Percentiles rank a stretch among this genome's conserved stretches.
Evolutionary conservation across 2,888 invertebrate species (phyloP).

Genomic region (Gisinianus flammeolus): DNA sequence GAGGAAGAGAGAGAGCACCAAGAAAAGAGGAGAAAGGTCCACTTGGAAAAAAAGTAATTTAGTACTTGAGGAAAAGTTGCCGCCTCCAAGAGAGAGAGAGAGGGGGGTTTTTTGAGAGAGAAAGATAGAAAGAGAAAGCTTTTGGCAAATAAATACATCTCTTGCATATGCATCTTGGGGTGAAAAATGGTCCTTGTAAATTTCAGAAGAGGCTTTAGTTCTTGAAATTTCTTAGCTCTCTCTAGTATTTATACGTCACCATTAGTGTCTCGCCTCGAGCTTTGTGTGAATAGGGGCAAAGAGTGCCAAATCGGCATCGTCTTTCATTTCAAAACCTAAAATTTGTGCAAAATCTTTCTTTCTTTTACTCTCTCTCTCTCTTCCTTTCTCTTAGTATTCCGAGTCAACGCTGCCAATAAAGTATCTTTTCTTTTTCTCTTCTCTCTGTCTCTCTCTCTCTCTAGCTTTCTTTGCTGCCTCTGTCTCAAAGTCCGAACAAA

Average conservation of each 20-base stretch:
- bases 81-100: constrained; percentile 6
- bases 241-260: constrained; percentile 19
- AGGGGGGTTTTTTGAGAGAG: neutral
- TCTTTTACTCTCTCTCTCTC: neutral
- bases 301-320: constrained; percentile 4
- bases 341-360: neutral
- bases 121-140: neutral
- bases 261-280: constrained; percentile 21
- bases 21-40: constrained; percentile 11
- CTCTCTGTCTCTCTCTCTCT: neutral
- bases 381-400: neutral
- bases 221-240: constrained; percentile 25
- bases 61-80: constrained; percentile 20
- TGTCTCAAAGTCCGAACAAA: neutral
- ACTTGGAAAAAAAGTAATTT: constrained; percentile 27
- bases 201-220: constrained; percentile 25
- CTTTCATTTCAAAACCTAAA: neutral
- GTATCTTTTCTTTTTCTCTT: neutral
- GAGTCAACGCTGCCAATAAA: constrained; percentile 1
- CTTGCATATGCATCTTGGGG: constrained; percentile 30
- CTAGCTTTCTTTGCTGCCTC: too few species aligned
- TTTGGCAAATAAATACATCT: constrained; percentile 39
- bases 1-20: neutral
- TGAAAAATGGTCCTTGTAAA: constrained; percentile 37
- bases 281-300: neutral